phyloP scores from a whole-genome alignment of 2,888 invertebrate species.

The Eudemis profundana region DNA sequence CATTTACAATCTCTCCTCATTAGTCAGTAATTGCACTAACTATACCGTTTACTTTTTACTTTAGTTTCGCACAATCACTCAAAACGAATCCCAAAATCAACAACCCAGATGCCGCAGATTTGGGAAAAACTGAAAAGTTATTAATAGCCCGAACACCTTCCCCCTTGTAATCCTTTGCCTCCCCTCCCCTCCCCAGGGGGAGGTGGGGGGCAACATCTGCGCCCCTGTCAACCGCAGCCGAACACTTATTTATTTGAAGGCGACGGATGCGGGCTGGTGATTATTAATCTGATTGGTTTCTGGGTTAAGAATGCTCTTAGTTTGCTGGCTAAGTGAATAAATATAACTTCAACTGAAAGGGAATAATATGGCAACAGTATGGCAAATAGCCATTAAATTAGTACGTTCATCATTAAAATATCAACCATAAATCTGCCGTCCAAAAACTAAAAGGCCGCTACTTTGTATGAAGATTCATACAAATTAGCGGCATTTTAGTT shows the following conservation, averaged over 20 bases:
- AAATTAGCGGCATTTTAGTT: too few species aligned
- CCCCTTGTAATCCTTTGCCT: conserved; percentile 16
- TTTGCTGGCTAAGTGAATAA: neutral
- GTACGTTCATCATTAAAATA: too few species aligned
- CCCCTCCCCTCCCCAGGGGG: neutral
- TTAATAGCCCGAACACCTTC: conserved; percentile 19
- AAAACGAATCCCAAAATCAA: neutral
- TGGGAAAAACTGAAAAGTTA: conserved; percentile 15
- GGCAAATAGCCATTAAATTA: too few species aligned
- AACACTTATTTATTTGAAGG: conserved; percentile 69
- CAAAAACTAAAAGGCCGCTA: too few species aligned
- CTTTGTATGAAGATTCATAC: too few species aligned
- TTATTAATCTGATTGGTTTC: conserved; percentile 32
- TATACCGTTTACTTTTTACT: too few species aligned
- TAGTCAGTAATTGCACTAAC: too few species aligned
- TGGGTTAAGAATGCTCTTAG: neutral
- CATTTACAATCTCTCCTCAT: too few species aligned
- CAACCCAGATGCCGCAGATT: neutral
- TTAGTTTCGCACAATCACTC: neutral
- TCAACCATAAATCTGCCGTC: too few species aligned
- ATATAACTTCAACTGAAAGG: too few species aligned
- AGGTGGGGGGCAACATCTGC: conserved; percentile 64
- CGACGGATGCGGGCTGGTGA: conserved; percentile 31
- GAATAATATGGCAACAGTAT: too few species aligned
- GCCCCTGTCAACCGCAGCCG: conserved; percentile 76